Base-by-base conservation (phyloP, 2,888 invertebrate species). In the Thelaira solivaga region DNA sequence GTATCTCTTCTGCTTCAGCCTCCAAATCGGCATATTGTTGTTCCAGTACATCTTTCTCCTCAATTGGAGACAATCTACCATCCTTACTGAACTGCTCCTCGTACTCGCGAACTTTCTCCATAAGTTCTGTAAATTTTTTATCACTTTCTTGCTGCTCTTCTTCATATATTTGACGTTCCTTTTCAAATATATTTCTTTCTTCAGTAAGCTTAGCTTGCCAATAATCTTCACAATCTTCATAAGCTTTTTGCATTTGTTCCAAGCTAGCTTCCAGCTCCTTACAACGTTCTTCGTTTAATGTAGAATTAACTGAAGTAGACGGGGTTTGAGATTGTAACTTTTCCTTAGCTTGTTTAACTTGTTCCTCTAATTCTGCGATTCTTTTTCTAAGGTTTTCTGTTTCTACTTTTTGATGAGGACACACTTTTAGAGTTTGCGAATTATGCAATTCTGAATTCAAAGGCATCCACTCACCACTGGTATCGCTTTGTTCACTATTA, bases 211-310 rank as follows among this genome's bases (percentile, higher is more conserved):
- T 96, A 31, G 90, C 90, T 55, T 92, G 91, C 96, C 96, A 96
- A 89, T 96, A 96, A 86, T 96, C 96, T 87, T 96, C 96, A 87
- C 95, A 94, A 76, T 93, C 93, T 83, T 96, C 96, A 86, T 95
- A 95, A 85, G 96, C 96, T 47, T 90, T 90, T 83, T 92, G 92
- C 89, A 96, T 90, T 84, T 94, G 90, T 85, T 95, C 95, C 67
- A 96, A 89, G 83, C 94, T 94, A 57, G 89, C 89, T 88, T 96
- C 95, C 55, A 96, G 89, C 76, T 95, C 94, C 69, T 91, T 91
- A 85, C 91, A 92, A 79, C 92, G 91, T 45, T 89, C 89, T 61
- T 87, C 85, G 87, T 90, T 62, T 87, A 47, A 13, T 4, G 24
- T 36, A 4, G 51, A 57, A 4, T 47, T 16, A 8, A 73, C 7